phyloP scores from a whole-genome alignment of 2,113 vertebrate genomes.

The Fukomys damarensis region DNA sequence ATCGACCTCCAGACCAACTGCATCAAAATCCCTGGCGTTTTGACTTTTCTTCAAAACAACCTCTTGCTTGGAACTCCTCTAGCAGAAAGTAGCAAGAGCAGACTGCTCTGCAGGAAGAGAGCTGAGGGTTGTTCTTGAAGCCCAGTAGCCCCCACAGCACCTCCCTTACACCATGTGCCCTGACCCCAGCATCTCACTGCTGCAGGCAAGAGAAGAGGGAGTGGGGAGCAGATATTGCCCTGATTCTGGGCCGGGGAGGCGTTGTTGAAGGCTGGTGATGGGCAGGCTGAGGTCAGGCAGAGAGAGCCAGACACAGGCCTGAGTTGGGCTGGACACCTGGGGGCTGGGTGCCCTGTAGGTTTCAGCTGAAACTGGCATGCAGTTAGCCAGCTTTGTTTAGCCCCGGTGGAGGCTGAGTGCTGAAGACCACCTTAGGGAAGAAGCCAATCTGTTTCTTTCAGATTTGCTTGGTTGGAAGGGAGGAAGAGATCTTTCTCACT shows the following conservation, averaged over 20 bases:
- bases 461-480: constrained; percentile 37
- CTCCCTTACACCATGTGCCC: neutral
- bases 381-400: constrained; percentile 21
- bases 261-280: neutral
- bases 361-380: constrained; percentile 50
- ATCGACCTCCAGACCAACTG: constrained; percentile 57
- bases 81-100: neutral
- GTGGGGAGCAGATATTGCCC: neutral
- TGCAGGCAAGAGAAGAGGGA: neutral
- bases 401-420: neutral
- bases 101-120: neutral
- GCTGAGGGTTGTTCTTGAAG: neutral
- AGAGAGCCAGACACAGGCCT: neutral
- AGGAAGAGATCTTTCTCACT: neutral
- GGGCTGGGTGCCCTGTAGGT: neutral
- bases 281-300: neutral
- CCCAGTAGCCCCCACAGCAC: neutral
- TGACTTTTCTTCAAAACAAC: neutral
- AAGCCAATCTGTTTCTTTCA: constrained; percentile 10
- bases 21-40: neutral
- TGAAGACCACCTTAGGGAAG: constrained; percentile 49
- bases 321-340: neutral
- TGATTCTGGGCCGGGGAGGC: neutral
- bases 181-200: neutral
- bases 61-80: neutral